Evolutionary conservation across 2,113 vertebrate genomes (phyloP), one percentile per base, ranked within the genome.

Genomic region (Esox niger): DNA sequence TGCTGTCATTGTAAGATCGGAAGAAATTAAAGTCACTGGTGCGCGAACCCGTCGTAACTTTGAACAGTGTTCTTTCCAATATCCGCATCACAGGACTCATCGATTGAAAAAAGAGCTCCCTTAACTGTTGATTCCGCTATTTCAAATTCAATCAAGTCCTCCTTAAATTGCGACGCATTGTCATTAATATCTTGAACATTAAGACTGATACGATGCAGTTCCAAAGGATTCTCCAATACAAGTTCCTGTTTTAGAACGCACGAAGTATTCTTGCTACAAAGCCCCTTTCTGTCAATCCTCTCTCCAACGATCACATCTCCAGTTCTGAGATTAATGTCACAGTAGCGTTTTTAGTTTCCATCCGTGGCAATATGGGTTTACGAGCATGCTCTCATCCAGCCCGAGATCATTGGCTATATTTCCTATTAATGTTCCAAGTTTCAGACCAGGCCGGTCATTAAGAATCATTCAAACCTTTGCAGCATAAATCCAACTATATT

Each of bases 321-420:
- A 0, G 67, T 85, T 8, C 33, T 23, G 0, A 38, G 17, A 8
- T 87, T 80, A 0, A 92, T 73, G 33, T 82, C 64, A 55, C 91
- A 91, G 38, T 86, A 83, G 61, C 80, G 83, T 6, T 6, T 75
- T 70, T 25, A 85, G 72, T 71, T 68, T 4, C 85, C 76, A 76
- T 75, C 69, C 32, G 68, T 82, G 58, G 86, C 21, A 32, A 92
- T 70, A 3, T 77, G 74, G 27, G 77, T 73, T 80, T 73, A 0
- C 60, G 77, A 26, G 76, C 63, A 0, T 64, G 9, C 47, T 64
- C 30, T 67, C 31, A 27, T 87, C 59, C 56, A 92, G 57, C 0
- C 75, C 82, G 67, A 93, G 77, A 11, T 92, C 88, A 43, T 80
- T 83, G 11, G 82, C 83, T 32, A 91, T 80, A 29, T 90, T 88